Conservation (phyloP, 1,140 invertebrate genomes). For the Subanguina moxae region DNA sequence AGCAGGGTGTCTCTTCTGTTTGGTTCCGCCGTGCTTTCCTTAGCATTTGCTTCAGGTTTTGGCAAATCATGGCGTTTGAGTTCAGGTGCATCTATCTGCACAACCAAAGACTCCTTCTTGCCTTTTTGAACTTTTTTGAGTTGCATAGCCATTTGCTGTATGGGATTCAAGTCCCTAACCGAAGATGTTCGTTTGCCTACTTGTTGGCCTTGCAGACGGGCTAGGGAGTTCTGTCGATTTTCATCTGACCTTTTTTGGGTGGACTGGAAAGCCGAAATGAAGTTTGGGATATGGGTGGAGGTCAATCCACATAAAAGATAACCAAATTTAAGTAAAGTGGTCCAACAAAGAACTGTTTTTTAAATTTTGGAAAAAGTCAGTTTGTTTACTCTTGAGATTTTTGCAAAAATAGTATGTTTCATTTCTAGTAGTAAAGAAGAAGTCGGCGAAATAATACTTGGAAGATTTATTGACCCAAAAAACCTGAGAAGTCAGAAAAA, state of each 20-base stretch:
- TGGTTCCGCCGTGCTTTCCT: background rate
- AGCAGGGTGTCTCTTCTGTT: conserved; percentile 19
- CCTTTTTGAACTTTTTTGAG: conserved; percentile 25
- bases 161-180: conserved; percentile 26
- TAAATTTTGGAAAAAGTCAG: too few species aligned
- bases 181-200: conserved; percentile 21
- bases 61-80: background rate
- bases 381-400: too few species aligned
- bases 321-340: too few species aligned
- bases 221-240: conserved; percentile 11
- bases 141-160: conserved; percentile 28
- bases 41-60: background rate
- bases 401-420: too few species aligned
- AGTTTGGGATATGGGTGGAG: too few species aligned
- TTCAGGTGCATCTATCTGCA: conserved; percentile 21
- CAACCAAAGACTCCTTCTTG: conserved; percentile 21
- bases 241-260: background rate
- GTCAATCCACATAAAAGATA: too few species aligned
- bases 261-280: background rate
- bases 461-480: too few species aligned
- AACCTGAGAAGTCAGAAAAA: too few species aligned
- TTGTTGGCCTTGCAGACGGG: conserved; percentile 37
- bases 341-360: too few species aligned
- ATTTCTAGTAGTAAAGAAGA: too few species aligned
- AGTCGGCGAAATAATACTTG: too few species aligned